Base-by-base conservation (phyloP, 1,140 invertebrate genomes). In the Bombus fervidus region DNA sequence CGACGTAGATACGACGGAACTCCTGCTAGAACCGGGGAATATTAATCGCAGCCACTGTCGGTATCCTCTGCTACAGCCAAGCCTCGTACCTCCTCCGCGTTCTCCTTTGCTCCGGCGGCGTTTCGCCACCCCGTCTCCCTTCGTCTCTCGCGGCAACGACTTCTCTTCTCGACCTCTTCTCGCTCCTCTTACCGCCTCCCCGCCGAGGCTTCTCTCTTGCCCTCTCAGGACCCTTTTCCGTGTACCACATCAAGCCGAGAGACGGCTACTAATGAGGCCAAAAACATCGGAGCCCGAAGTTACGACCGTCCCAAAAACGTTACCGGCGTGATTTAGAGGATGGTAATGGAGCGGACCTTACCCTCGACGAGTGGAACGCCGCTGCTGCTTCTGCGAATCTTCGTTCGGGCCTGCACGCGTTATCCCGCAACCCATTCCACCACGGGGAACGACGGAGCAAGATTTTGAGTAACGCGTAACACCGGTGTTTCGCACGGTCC, bases 241-340 rank as follows among this genome's bases (percentile, higher is more conserved):
- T 91, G 89, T 89, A 91, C 88, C 87, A 91, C 85, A 90, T 86
- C 91, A 89, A 91, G 89, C 89, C 84, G 81, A 84, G 91, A 91
- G 92, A 92, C 90, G 92, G 92, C 92, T 94, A 94, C 93, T 94
- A 94, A 94, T 94, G 93, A 94, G 93, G 91, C 93, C 93, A 94
- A 94, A 94, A 94, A 94, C 93, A 94, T 93, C 90, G 79, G 91
- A 89, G 90, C 84, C 76, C 84, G 68, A 85, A 92, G 90, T 94
- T 94, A 93, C 92, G 92, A 93, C 88, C 92, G 88, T 92, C 91
- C 93, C 93, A 94, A 94, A 94, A 94, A 94, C 94, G 91, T 94
- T 93, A 93, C 91, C 85, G 77, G 83, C 90, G 91, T 94, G 93
- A 94, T 94, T 93, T 94, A 94, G 91, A 80, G 91, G 93, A 94